Evolutionary conservation across 2,797 vertebrate genomes (phyloP).

Genomic region (Distichodus sexfasciatus): DNA sequence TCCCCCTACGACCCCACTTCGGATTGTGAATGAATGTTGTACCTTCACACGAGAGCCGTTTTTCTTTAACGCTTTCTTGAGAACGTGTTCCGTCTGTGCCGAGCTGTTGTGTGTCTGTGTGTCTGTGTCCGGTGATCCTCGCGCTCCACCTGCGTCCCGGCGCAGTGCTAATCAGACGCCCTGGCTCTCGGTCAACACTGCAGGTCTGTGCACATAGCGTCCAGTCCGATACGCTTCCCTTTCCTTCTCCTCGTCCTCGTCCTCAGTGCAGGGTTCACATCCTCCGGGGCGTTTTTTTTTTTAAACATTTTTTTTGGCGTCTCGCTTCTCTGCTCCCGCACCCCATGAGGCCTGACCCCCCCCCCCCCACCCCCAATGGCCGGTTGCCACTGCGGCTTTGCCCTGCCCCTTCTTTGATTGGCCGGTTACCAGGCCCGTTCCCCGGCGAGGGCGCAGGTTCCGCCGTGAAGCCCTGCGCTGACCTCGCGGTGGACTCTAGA

Average conservation of each 20-base stretch:
- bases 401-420: not conserved
- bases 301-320: not conserved
- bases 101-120: too few species aligned
- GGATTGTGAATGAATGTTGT: too few species aligned
- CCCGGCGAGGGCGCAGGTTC: conserved; percentile 17
- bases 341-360: not conserved
- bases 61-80: too few species aligned
- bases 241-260: too few species aligned
- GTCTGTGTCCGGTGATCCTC: not conserved
- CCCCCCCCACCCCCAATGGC: conserved; percentile 31
- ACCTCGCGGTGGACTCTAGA: conserved; percentile 14
- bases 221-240: too few species aligned
- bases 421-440: conserved; percentile 24
- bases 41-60: too few species aligned
- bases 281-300: not conserved
- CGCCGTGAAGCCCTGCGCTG: conserved; percentile 25
- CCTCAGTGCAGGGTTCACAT: not conserved
- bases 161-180: conserved; percentile 7
- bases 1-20: too few species aligned
- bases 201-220: not conserved
- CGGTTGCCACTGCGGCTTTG: conserved; percentile 20
- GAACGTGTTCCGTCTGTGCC: too few species aligned
- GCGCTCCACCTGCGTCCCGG: conserved; percentile 43
- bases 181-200: not conserved
- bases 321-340: not conserved